Percentiles rank a stretch among this genome's conserved stretches.
phyloP scores from a whole-genome alignment of 2,888 invertebrate species.

The Polietes domitor region DNA sequence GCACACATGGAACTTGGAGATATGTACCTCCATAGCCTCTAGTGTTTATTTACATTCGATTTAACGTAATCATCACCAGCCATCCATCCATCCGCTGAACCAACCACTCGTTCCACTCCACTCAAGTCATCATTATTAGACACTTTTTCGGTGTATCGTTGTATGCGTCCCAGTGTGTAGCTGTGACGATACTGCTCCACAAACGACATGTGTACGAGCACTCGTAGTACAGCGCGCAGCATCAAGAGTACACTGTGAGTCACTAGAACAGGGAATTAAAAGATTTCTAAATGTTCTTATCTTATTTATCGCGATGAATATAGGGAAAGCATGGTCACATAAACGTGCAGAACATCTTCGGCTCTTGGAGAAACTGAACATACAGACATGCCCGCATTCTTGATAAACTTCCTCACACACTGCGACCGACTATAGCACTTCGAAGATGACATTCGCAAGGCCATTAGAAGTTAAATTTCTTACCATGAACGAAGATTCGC shows the following conservation, averaged over 20 bases:
- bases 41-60: slow-evolving; percentile 59
- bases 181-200: slow-evolving; percentile 25
- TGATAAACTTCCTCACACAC: too few species aligned
- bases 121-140: slow-evolving; percentile 39
- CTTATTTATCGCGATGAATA: too few species aligned
- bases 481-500: too few species aligned
- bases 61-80: slow-evolving; percentile 46
- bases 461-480: too few species aligned
- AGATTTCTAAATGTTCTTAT: too few species aligned
- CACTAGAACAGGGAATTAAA: background rate
- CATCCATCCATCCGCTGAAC: background rate
- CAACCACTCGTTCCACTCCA: background rate
- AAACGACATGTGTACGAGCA: slow-evolving; percentile 24
- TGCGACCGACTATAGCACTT: too few species aligned
- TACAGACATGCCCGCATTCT: too few species aligned
- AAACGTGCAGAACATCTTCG: too few species aligned
- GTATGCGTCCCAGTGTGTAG: slow-evolving; percentile 2
- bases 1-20: slow-evolving; percentile 1
- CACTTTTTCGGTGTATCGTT: slow-evolving; percentile 14
- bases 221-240: slow-evolving; percentile 7
- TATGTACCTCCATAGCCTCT: slow-evolving; percentile 17
- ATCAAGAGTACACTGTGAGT: background rate
- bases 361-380: too few species aligned
- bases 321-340: too few species aligned
- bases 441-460: too few species aligned